Evolutionary conservation across 2,797 vertebrate genomes (phyloP), one percentile per base, ranked within the genome.

Genomic region (Coregonus sp.): DNA sequence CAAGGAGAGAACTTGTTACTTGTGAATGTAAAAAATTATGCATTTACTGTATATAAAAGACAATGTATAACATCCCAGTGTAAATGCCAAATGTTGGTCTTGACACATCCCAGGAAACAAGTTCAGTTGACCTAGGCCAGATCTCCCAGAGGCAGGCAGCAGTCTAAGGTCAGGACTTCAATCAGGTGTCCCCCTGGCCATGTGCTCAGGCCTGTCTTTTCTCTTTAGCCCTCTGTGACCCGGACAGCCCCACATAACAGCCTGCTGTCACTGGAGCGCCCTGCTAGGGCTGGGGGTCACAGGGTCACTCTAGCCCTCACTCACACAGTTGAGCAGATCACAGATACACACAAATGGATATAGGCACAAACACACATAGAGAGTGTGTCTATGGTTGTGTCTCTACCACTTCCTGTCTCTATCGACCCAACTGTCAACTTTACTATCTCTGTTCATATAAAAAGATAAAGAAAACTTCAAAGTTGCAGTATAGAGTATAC

Each of bases 221-320:
- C 70, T 72, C 40, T 54, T 50, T 54, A 72, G 51, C 40, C 18
- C 11, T 37, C 59, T 65, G 54, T 29, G 59, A 72, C 51, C 18
- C 70, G 5, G n/a, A 63, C 59, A 54, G 70, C 47, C 20, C 18
- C 47, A 71, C 40, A 71, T 40, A 52, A 68, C 29, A 37, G 12
- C 15, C 66, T 37, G 66, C 66, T 68, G 66, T 25, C 59, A 63
- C 59, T 29, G 59, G 20, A 25, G 9, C 9, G 25, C 59, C 20
- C 59, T 63, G 59, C 7, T 25, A 11, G 59, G 59, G 59, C 59
- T 63, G n/a, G 67, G 31, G 29, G 35, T 69, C 16, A 31, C 31
- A 40, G 15, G 2, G 15, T 29, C 15, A 16, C 16, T 40, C 4
- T 40, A 40, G 31, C 15, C 35, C 33, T 37, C 66, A 47, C 40